A percentile compares a stretch with the other conserved stretches of the same genome.
Evolutionary conservation across 2,113 vertebrate species (phyloP).

Genomic region (Brachyhypopomus gauderio): DNA sequence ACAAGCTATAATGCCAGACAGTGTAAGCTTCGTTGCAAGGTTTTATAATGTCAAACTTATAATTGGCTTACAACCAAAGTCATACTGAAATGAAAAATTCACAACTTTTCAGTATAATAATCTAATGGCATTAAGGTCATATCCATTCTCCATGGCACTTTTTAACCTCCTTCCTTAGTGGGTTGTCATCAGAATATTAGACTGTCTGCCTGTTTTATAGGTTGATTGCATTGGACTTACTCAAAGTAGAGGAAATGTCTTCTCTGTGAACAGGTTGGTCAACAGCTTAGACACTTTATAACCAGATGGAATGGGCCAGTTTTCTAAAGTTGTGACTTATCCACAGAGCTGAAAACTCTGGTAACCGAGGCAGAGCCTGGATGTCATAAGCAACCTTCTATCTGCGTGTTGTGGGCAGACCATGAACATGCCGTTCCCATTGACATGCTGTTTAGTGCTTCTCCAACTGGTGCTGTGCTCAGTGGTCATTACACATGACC

Average conservation of each 20-base stretch:
- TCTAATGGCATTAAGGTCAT: slow-evolving; percentile 41
- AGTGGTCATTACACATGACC: slow-evolving; percentile 44
- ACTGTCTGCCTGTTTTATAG: not conserved
- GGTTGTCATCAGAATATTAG: slow-evolving; percentile 38
- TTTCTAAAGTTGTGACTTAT: not conserved
- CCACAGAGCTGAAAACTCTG: not conserved
- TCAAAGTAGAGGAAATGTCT: slow-evolving; percentile 1
- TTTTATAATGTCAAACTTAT: slow-evolving; percentile 55
- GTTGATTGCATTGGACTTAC: not conserved
- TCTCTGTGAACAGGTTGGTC: not conserved
- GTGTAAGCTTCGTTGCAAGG: slow-evolving; percentile 35
- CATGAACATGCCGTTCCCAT: slow-evolving; percentile 10
- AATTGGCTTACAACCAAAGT: slow-evolving; percentile 47
- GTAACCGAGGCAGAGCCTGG: not conserved
- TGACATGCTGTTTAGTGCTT: slow-evolving; percentile 42
- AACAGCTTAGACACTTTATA: not conserved
- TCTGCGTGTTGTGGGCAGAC: slow-evolving; percentile 8
- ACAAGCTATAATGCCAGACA: slow-evolving; percentile 36
- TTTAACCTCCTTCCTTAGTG: slow-evolving; percentile 32
- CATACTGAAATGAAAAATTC: slow-evolving; percentile 44
- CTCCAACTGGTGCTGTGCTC: slow-evolving; percentile 33
- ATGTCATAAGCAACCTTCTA: slow-evolving; percentile 29
- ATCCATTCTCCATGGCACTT: slow-evolving; percentile 37
- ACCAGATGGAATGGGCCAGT: not conserved
- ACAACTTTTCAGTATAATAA: slow-evolving; percentile 46